Base-by-base conservation (phyloP, 2,113 vertebrate genomes). In the Grammomys surdaster region DNA sequence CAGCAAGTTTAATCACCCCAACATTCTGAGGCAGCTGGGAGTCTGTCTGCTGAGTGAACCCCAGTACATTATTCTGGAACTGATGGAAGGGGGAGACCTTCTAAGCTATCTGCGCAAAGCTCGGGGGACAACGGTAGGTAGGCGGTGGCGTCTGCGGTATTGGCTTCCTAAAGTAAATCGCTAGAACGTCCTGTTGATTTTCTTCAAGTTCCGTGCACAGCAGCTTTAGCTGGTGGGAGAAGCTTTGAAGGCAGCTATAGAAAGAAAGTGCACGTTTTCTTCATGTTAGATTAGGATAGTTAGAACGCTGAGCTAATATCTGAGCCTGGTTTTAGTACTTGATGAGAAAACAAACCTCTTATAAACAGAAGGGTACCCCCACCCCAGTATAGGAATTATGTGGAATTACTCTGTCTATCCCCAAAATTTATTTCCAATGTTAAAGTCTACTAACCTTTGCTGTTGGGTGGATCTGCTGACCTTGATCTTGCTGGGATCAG, bases 51-150 rank as follows among this genome's bases (percentile, higher is more conserved):
- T 98, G 69, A 98, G 98, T 11, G 98, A 99, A 86, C 98, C 98
- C 82, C 98, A 98, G 81, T 99, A 98, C 89, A 98, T 99, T 85
- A 98, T 99, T 69, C 93, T 99, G 88, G 98, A 99, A 89, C 72
- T 99, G 96, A 99, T 99, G 99, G 98, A 99, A 97, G 99, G 98
- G 96, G 98, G 98, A 43, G 98, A 99, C 92, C 98, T 99, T 51
- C 98, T 98, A 28, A 98, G 96, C 43, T 99, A 99, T 91, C 97
- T 99, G 95, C 96, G 98, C 76, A 98, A 97, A 98, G 98, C 98
- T 89, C 98, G 98, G 36, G 97, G 58, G 67, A 97, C 98, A 31
- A 95, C 31, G 98, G 98, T 98, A 96, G 98, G 98, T 98, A 96
- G 17, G 80, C 19, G 63, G 72, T 87, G 43, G 19, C 14, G 2